Evolutionary conservation across 2,113 vertebrate genomes (phyloP), one percentile per base, ranked within the genome.

Genomic region (Calypte anna): DNA sequence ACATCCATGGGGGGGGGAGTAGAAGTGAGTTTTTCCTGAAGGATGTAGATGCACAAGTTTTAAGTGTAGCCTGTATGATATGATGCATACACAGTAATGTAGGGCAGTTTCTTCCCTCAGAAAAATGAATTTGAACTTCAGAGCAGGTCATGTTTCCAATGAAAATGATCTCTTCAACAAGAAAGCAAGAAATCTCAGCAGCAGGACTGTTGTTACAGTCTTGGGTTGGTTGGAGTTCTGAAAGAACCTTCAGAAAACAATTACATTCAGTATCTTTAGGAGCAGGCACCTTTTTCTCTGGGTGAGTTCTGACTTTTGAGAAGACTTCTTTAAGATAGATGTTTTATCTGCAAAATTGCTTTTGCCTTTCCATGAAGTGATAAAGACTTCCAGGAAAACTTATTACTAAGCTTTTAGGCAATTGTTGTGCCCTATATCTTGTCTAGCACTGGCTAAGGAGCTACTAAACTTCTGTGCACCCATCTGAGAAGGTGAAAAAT

Each of bases 1-100:
- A 6, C 16, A 17, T 64, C 27, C 33, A 7, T 9, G 4, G 6
- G 9, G 3, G 3, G 3, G 8, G 5, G 14, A 2, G 8, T 8
- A 4, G 46, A 2, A 4, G 6, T 62, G 20, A 38, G 10, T 43
- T 83, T 81, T 72, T 61, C 53, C 24, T 66, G 58, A 43, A 79
- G 74, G 46, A 44, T 64, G 57, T 43, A 44, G 25, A 22, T 58
- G 9, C 6, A 58, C 36, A 51, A 28, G 8, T 59, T 38, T 38
- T 38, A 38, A 38, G 36, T 38, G 36, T 38, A 38, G 36, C 21
- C 21, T n/a, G 10, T 64, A 24, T 62, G 14, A 40, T 85, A 8
- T 23, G 16, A 19, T 54, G 12, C 14, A 6, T 70, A 21, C 54
- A 54, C 67, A 63, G 33, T 63, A 51, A 20, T 8, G 8, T 59